Base-by-base conservation (phyloP, 2,888 invertebrate genomes). In the Hecatera dysodea region DNA sequence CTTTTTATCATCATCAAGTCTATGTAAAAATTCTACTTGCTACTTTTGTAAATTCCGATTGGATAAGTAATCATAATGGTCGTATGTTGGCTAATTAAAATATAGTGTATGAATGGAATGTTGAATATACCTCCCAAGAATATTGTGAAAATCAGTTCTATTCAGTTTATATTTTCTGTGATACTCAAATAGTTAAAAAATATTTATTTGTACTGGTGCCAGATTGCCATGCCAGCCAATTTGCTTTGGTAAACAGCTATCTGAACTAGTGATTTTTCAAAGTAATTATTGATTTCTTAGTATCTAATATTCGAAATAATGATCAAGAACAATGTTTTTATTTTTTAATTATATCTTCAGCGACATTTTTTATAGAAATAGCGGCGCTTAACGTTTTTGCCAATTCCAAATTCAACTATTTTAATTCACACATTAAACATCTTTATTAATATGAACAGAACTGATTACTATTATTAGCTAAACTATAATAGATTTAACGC, bases 31-130 rank as follows among this genome's bases (percentile, higher is more conserved):
- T 68, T 67, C 46, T 1, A 61, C 68, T 52, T 42, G 42, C 33
- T 17, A 60, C 42, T 5, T 63, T 63, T 39, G 29, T 11, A 27
- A 63, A 70, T 66, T 62, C n/a, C 39, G 48, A 70, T 70, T 60
- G 24, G 39, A 53, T 62, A 68, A 29, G 15, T 56, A 5, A 56
- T 72, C 55, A 53, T 52, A 48, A 56, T 44, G 29, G 55, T 36
- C 11, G 6, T 52, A n/a, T 52, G 5, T 39, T 44, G 9, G n/a
- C 12, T 61, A 52, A 39, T 66, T 82, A 61, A 56, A 60, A 61
- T n/a, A 6, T 33, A 59, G 19, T 29, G 27, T 15, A 63, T 61
- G 24, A 55, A 39, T 50, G 42, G 48, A 65, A 69, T 72, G 27
- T n/a, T 46, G 50, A 46, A 0, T 7, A n/a, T 60, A 60, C 46